phyloP scores from a whole-genome alignment of 2,797 vertebrate genomes.

The Heterohyrax brucei region DNA sequence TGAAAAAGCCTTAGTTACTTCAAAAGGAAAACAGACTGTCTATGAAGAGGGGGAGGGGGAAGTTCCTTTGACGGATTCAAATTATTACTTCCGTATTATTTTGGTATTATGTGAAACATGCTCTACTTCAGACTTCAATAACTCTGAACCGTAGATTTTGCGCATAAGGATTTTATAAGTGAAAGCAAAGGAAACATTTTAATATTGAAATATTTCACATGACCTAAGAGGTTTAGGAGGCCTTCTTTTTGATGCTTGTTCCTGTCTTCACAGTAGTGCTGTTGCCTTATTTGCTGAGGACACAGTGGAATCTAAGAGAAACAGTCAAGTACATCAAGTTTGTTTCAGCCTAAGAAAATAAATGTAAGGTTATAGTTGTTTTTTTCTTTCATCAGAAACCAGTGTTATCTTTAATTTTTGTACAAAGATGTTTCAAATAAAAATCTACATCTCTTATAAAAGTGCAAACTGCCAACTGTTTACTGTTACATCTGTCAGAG shows the following conservation, averaged over 20 bases:
- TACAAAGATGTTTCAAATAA: slow-evolving; percentile 18
- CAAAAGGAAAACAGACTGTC: slow-evolving; percentile 7
- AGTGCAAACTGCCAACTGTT: neutral
- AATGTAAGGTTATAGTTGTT: neutral
- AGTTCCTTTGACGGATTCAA: slow-evolving; percentile 9
- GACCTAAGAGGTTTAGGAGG: neutral
- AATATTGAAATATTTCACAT: neutral
- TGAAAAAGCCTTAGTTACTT: neutral
- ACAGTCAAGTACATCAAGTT: neutral
- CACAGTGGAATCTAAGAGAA: neutral
- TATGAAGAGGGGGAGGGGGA: neutral
- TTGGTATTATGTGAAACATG: neutral
- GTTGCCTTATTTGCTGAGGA: neutral
- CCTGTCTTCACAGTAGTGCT: neutral
- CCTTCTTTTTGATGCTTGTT: neutral
- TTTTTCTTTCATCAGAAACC: neutral
- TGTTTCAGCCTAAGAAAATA: neutral
- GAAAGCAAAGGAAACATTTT: neutral
- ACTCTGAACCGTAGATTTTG: neutral
- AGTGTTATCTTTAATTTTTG: neutral
- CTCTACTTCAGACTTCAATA: slow-evolving; percentile 9
- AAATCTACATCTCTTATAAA: neutral
- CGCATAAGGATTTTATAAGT: neutral
- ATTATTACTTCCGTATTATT: neutral
- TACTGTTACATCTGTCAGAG: neutral